Evolutionary conservation across 2,113 vertebrate species (phyloP), one percentile per base, ranked within the genome.

Genomic region (Colaptes auratus): DNA sequence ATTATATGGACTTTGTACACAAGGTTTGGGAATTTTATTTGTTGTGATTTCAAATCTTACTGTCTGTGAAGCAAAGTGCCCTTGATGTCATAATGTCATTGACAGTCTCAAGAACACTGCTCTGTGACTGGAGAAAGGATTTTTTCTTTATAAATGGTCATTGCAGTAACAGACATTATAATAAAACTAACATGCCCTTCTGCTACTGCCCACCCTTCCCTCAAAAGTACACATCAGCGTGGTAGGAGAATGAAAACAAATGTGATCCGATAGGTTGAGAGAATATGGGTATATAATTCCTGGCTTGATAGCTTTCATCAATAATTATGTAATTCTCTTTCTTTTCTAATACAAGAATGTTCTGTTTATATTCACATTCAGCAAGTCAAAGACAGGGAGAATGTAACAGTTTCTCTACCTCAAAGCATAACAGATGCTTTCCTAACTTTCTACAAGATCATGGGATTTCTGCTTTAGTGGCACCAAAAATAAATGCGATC

Each of bases 401-500:
- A 2, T 13, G 12, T 86, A 90, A 75, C 28, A 48, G 21, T 58
- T 73, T 86, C 20, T 64, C 25, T 60, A 1, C 35, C 46, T 90
- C 56, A 58, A 72, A 78, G 60, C 8, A 24, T 55, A 58, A 44
- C 13, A 85, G 39, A 19, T 58, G 31, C n/a, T 83, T 74, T 78
- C 33, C 64, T 80, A 91, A 31, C 44, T 56, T 93, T 88, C 78
- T 39, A 46, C 16, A 19, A 50, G n/a, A 85, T 92, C 55, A 33
- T 67, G 61, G 25, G 24, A 52, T 76, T 90, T 89, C 55, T 77
- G 52, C 52, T 91, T 93, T 78, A 80, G 35, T 92, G 55, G 20
- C 30, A 65, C 70, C 58, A 84, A 77, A 87, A 94, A 91, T 89
- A 77, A 91, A 87, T 64, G 52, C 74, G 84, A 89, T 89, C 64